These are phyloP conservation scores for Indicator maculatus DNA, from an alignment of 2,113 vertebrate genomes.

Conservation along the genomic window DNA sequence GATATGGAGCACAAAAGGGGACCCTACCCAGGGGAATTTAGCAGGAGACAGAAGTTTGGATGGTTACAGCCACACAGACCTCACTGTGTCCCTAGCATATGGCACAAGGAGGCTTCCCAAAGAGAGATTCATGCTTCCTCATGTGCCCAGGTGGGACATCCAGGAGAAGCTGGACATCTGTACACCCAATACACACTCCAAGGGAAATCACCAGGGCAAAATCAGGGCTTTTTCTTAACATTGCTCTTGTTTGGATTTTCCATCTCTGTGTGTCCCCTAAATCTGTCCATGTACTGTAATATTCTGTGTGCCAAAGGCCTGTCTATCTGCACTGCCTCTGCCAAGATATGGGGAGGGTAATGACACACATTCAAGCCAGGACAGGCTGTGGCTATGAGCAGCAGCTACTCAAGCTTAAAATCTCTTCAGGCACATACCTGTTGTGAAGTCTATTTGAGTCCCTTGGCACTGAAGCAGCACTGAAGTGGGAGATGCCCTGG, in stretches of 20 bases:
- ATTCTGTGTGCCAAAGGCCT: neutral
- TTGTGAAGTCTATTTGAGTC: neutral
- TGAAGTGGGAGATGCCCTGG: neutral
- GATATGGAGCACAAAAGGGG: accelerated
- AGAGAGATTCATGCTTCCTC: accelerated
- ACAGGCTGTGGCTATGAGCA: neutral
- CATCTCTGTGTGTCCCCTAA: neutral
- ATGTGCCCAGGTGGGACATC: no score
- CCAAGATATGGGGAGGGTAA: neutral
- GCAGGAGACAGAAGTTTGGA: neutral
- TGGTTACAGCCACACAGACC: neutral
- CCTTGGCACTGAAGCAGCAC: neutral
- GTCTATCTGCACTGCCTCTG: neutral
- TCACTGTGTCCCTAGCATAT: accelerated
- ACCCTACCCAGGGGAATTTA: neutral
- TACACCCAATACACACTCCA: neutral
- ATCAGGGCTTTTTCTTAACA: neutral
- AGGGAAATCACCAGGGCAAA: neutral
- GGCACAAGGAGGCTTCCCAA: neutral
- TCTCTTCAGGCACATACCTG: neutral
- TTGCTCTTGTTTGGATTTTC: neutral
- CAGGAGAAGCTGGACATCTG: accelerated
- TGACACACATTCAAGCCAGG: neutral
- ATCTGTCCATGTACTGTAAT: neutral
- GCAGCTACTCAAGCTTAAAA: neutral